Evolutionary conservation across 2,113 vertebrate species (phyloP), one percentile per base, ranked within the genome.

Genomic region (Oryzias melastigma): DNA sequence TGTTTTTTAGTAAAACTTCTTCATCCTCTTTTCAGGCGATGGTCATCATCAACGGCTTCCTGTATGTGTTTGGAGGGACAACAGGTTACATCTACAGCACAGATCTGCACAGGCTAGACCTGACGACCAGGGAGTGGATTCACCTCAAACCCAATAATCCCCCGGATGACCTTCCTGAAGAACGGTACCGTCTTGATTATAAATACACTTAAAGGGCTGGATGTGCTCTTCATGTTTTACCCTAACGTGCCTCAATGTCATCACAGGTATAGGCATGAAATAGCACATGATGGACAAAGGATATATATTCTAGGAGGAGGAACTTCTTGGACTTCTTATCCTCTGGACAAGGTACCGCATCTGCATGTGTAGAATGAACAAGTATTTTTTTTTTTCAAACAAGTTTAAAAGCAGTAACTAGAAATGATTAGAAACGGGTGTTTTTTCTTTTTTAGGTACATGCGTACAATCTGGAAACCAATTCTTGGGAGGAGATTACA

Each of bases 51-150:
- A 97, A 96, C 0, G 95, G 97, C 4, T 95, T 94, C 67, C 90
- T 99, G 3, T 99, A 98, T 1, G 96, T 99, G 41, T 99, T 99
- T 75, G 97, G 97, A 50, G 97, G 97, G 40, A 98, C 97, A 0
- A 98, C 97, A 0, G 97, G 97, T 1, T 98, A 98, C 81, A 94
- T 98, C 50, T 99, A 99, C 82, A 99, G 95, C 81, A 98, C 97
- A 20, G 97, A 98, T 78, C 91, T 99, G 2, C 97, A 99, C 85
- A 94, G 94, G 58, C 89, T 99, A 69, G 97, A 99, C 83, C 94
- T 99, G 72, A 96, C 93, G 68, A 96, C 95, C 10, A 89, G 95
- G 10, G 97, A 98, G 43, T 99, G 97, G 97, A 93, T 92, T 71
- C 95, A 98, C 52, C 93, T 99, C 48, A 98, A 97, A 61, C 97